A percentile compares a stretch with the other conserved stretches of the same genome.
Evolutionary conservation across 2,888 invertebrate species (phyloP).

Genomic region (Achlya flavicornis): DNA sequence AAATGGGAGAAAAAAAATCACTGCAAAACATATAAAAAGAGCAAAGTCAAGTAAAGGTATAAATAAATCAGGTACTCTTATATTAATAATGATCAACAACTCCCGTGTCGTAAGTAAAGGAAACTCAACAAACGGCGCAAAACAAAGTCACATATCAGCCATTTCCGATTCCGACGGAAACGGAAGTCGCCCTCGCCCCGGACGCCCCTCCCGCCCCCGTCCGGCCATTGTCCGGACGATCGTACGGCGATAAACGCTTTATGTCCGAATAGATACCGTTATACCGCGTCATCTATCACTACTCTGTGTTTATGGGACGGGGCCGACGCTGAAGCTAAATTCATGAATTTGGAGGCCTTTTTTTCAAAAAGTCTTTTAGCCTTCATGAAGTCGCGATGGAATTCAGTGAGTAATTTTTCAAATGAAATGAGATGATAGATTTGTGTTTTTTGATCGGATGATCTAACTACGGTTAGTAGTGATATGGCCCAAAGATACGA

Average conservation of each 20-base stretch:
- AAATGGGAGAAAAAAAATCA: too few relatives aligned
- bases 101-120: slow-evolving; percentile 15
- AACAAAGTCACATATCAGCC: slow-evolving; percentile 67
- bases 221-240: slow-evolving; percentile 28
- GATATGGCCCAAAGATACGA: too few relatives aligned
- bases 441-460: too few relatives aligned
- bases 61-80: slow-evolving; percentile 18
- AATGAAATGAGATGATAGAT: too few relatives aligned
- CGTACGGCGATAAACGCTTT: slow-evolving; percentile 46
- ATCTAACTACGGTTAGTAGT: too few relatives aligned
- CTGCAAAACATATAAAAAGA: too few relatives aligned
- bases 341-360: not conserved
- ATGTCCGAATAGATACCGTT: slow-evolving; percentile 39
- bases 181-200: slow-evolving; percentile 43
- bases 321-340: not conserved
- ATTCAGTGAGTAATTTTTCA: too few relatives aligned
- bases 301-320: slow-evolving; percentile 10
- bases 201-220: slow-evolving; percentile 11
- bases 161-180: slow-evolving; percentile 58
- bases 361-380: not conserved
- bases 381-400: not conserved
- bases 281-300: slow-evolving; percentile 24
- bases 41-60: not conserved
- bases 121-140: slow-evolving; percentile 52
- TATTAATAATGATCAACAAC: slow-evolving; percentile 35